Evolutionary conservation across 2,113 vertebrate genomes (phyloP).

Genomic region (Phaethon lepturus): DNA sequence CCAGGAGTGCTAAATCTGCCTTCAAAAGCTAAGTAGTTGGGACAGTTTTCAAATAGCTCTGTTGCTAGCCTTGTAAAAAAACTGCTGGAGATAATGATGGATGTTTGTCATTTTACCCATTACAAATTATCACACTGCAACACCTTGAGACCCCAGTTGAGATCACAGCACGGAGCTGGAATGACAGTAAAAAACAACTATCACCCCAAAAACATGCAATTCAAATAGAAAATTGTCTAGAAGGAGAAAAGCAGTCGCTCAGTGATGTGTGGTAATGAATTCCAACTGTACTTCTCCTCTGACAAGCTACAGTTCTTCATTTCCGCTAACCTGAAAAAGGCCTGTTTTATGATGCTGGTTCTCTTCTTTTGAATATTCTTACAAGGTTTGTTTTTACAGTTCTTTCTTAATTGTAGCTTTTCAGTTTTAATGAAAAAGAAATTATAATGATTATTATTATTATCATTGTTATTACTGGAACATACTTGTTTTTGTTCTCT

Average conservation of each 20-base stretch:
- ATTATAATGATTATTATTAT: neutral
- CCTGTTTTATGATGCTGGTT: neutral
- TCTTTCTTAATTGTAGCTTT: neutral
- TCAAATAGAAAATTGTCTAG: neutral
- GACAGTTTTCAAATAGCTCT: neutral
- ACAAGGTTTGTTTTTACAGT: neutral
- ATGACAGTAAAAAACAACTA: neutral
- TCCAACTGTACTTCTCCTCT: neutral
- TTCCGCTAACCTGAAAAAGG: neutral
- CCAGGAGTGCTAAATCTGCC: neutral
- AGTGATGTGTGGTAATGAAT: neutral
- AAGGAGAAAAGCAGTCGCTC: neutral
- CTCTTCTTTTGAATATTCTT: neutral
- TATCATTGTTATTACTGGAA: neutral
- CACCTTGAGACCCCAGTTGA: neutral
- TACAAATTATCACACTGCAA: conserved; percentile 5
- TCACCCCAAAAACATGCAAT: neutral
- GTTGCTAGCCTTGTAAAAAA: neutral
- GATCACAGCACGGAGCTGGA: neutral
- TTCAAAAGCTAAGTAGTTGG: neutral
- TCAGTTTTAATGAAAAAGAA: neutral
- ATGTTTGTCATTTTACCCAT: neutral
- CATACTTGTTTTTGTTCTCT: neutral
- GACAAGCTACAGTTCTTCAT: neutral
- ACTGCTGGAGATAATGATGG: neutral